These are phyloP conservation scores for Eulemur macaco DNA, from an alignment of 2,113 vertebrate species.

Conservation along the genomic window DNA sequence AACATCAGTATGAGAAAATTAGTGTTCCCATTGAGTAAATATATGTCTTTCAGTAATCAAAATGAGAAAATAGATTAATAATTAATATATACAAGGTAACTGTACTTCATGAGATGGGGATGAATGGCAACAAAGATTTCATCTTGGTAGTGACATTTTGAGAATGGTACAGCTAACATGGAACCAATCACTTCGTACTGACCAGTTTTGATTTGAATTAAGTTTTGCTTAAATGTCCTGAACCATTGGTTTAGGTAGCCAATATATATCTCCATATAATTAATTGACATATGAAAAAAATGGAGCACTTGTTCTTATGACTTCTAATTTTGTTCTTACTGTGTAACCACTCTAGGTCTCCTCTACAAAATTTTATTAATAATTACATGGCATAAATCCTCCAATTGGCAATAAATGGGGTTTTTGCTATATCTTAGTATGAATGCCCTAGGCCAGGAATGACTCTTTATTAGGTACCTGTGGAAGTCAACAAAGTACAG, in stretches of 20 bases:
- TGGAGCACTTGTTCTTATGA: neutral
- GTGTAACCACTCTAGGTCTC: neutral
- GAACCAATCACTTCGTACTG: neutral
- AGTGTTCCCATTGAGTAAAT: neutral
- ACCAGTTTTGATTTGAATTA: neutral
- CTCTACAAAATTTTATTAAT: neutral
- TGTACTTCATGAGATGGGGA: neutral
- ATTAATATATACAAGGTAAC: neutral
- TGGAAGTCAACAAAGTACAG: neutral
- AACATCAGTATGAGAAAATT: neutral
- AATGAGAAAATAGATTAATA: neutral
- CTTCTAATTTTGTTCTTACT: constrained; percentile 11
- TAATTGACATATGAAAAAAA: neutral
- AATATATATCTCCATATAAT: neutral
- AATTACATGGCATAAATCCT: neutral
- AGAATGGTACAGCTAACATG: neutral
- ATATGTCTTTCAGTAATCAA: neutral
- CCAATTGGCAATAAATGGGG: neutral
- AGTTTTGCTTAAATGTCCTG: neutral
- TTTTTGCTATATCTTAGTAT: neutral
- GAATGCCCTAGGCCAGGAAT: neutral
- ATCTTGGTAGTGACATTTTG: neutral
- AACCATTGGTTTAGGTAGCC: neutral
- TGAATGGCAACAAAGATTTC: neutral
- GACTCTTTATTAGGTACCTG: neutral